Evolutionary conservation across 2,888 invertebrate species (phyloP).

Genomic region (Eupithecia tripunctaria): DNA sequence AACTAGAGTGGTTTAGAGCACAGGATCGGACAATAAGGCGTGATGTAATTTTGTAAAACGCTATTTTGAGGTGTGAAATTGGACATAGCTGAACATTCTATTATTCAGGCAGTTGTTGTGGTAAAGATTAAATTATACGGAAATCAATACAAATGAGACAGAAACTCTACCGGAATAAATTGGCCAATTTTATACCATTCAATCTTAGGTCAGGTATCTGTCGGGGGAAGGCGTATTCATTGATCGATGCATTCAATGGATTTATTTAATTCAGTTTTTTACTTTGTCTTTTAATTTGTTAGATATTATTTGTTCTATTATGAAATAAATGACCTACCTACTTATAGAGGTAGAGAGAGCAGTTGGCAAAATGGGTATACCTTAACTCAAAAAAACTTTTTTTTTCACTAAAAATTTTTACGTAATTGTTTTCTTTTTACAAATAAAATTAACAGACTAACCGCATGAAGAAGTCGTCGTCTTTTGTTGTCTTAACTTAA

Average conservation of each 20-base stretch:
- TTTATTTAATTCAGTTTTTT: background rate
- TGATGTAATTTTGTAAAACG: background rate
- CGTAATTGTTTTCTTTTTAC: too few species aligned
- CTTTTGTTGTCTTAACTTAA: too few species aligned
- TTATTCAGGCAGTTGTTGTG: background rate
- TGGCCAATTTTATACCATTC: background rate
- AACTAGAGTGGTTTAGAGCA: too few species aligned
- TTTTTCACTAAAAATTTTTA: too few species aligned
- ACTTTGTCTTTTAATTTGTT: background rate
- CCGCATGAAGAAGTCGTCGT: too few species aligned
- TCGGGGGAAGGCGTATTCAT: too few species aligned
- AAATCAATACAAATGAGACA: background rate
- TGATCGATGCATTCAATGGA: too few species aligned
- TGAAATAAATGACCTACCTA: too few species aligned
- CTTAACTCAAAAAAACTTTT: too few species aligned
- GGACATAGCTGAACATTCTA: background rate
- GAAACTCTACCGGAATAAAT: background rate
- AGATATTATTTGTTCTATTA: background rate
- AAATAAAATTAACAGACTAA: too few species aligned
- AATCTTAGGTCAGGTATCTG: background rate
- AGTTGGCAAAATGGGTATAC: background rate
- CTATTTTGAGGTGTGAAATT: background rate
- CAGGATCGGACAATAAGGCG: too few species aligned
- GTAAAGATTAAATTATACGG: background rate
- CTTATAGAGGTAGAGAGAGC: background rate